These are phyloP conservation scores for Cebidichthys violaceus DNA, from an alignment of 2,113 vertebrate genomes.

Conservation along the genomic window DNA sequence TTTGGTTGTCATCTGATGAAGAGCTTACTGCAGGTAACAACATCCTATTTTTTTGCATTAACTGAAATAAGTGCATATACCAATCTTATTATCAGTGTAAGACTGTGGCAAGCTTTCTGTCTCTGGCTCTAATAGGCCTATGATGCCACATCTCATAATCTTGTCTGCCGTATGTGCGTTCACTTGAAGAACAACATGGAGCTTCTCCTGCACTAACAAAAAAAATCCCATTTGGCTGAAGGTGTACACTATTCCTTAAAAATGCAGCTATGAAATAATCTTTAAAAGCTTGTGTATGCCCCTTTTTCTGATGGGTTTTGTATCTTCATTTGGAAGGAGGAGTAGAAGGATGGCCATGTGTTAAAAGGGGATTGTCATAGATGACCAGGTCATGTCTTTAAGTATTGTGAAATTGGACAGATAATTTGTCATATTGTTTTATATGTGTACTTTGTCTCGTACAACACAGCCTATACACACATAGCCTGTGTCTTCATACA, in stretches of 20 bases:
- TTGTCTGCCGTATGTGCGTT: not conserved
- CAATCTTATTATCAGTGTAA: conserved; percentile 57
- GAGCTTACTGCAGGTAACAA: conserved; percentile 1
- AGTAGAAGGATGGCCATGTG: not conserved
- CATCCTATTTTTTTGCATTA: conserved; percentile 19
- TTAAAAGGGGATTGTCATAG: not conserved
- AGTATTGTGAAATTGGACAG: conserved; percentile 83
- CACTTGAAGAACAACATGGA: not conserved
- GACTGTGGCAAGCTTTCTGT: conserved; percentile 19
- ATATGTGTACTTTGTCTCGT: conserved; percentile 12
- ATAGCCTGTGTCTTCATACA: not conserved
- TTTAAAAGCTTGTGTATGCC: not conserved
- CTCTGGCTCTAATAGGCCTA: conserved; percentile 43
- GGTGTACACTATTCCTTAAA: not conserved
- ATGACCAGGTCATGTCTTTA: conserved; percentile 50
- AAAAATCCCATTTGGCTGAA: not conserved
- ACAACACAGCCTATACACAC: conserved; percentile 38
- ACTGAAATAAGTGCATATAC: conserved; percentile 28
- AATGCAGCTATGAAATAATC: not conserved
- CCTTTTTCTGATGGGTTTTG: not conserved
- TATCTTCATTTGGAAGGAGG: not conserved
- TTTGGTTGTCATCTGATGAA: not conserved
- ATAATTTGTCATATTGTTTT: not conserved
- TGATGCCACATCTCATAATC: conserved; percentile 39
- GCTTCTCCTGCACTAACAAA: not conserved